phyloP scores from a whole-genome alignment of 2,797 vertebrate genomes.

The Crax fasciolata region DNA sequence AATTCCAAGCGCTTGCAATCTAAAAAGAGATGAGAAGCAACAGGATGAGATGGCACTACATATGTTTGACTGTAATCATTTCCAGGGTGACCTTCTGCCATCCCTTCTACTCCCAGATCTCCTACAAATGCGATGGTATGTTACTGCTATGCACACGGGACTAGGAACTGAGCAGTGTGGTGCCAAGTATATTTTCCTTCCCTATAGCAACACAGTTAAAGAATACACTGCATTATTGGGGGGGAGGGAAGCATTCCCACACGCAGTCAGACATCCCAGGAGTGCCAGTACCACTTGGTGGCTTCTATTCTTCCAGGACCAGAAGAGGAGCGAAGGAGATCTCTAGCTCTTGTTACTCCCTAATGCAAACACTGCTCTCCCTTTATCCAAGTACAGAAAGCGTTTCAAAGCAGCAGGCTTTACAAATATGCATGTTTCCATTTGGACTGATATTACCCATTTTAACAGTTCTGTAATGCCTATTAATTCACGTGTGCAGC shows the following conservation, averaged over 20 bases:
- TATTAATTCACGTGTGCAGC: background rate
- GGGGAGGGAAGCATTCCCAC: background rate
- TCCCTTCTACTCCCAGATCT: background rate
- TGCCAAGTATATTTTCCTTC: background rate
- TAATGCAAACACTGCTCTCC: background rate
- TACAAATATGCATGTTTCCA: background rate
- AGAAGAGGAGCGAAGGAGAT: background rate
- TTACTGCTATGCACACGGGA: background rate
- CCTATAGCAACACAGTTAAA: background rate
- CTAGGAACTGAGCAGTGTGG: background rate
- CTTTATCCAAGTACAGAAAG: fast-evolving
- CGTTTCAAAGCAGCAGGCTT: background rate
- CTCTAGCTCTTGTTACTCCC: background rate
- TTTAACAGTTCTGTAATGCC: background rate
- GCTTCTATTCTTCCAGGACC: background rate
- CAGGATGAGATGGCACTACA: background rate
- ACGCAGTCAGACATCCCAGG: background rate
- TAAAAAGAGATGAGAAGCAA: background rate
- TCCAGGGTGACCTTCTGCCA: background rate
- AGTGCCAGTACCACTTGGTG: background rate
- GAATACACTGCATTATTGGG: background rate
- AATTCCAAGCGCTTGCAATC: background rate
- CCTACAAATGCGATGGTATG: fast-evolving
- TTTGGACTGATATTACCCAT: background rate
- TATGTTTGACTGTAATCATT: fast-evolving